Percentiles rank a stretch among this genome's conserved stretches.
Conservation (phyloP, 2,113 vertebrate genomes). For the Actinemys pallida region DNA sequence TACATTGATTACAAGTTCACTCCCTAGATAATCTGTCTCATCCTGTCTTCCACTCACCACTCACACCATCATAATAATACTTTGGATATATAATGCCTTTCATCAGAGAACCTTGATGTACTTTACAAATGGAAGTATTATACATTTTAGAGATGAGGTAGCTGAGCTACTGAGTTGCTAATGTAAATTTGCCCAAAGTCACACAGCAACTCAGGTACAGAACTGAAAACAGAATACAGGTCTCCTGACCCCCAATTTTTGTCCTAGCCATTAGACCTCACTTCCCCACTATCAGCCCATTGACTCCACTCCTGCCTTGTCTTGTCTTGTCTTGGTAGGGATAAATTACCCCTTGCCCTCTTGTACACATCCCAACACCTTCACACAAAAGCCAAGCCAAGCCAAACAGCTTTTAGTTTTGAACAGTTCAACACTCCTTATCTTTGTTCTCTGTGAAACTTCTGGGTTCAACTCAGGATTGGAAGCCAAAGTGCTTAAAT, state of each 20-base stretch:
- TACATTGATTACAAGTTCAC: neutral
- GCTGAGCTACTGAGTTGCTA: neutral
- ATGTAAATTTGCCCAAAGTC: neutral
- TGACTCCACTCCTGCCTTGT: neutral
- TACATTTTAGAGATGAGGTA: neutral
- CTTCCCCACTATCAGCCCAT: neutral
- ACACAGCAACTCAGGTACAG: neutral
- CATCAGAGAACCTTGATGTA: neutral
- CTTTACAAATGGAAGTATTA: neutral
- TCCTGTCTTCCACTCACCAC: neutral
- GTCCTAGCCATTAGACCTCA: neutral
- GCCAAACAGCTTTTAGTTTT: neutral
- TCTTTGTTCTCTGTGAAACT: neutral
- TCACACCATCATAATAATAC: neutral
- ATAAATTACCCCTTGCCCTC: neutral
- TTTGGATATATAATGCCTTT: neutral
- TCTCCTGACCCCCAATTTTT: neutral
- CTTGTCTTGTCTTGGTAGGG: neutral
- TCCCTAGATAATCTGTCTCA: neutral
- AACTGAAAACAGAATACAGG: neutral
- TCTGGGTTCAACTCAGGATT: neutral
- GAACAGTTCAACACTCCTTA: neutral
- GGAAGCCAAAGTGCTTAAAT: neutral
- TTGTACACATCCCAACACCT: neutral
- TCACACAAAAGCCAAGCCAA: neutral